Evolutionary conservation across 1,140 invertebrate species (phyloP).

Genomic region (Trachymyrmex septentrionalis): DNA sequence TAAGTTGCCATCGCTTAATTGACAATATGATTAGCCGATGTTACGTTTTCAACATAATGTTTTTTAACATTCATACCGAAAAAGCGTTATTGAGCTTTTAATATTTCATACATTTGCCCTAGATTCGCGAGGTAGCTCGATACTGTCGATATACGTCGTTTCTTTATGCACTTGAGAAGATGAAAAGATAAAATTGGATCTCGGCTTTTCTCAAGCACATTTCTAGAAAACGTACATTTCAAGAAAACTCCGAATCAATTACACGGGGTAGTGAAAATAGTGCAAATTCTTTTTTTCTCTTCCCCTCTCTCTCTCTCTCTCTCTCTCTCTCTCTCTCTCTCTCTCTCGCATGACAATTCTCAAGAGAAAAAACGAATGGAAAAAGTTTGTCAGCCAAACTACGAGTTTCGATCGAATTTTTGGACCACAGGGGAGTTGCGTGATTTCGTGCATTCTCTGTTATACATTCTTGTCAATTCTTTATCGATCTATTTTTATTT

Average conservation of each 20-base stretch:
- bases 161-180: constrained; percentile 26
- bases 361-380: constrained; percentile 54
- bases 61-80: constrained; percentile 14
- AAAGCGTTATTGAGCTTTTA: constrained; percentile 43
- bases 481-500: background rate
- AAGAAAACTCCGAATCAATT: constrained; percentile 57
- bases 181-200: constrained; percentile 55
- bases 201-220: constrained; percentile 29
- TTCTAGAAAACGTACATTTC: constrained; percentile 58
- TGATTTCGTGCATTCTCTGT: constrained; percentile 22
- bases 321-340: background rate
- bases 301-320: background rate
- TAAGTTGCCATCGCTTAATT: constrained; percentile 88
- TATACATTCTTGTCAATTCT: background rate
- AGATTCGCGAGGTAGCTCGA: constrained; percentile 45
- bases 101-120: constrained; percentile 54
- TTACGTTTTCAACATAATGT: background rate
- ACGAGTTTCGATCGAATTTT: constrained; percentile 71
- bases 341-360: constrained; percentile 14
- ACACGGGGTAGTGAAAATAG: constrained; percentile 51
- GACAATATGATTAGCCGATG: background rate
- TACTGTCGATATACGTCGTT: constrained; percentile 42
- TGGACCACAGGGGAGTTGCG: constrained; percentile 1
- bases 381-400: constrained; percentile 58
- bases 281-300: constrained; percentile 24